phyloP scores from a whole-genome alignment of 2,797 vertebrate species.

The Aeoliscus strigatus region DNA sequence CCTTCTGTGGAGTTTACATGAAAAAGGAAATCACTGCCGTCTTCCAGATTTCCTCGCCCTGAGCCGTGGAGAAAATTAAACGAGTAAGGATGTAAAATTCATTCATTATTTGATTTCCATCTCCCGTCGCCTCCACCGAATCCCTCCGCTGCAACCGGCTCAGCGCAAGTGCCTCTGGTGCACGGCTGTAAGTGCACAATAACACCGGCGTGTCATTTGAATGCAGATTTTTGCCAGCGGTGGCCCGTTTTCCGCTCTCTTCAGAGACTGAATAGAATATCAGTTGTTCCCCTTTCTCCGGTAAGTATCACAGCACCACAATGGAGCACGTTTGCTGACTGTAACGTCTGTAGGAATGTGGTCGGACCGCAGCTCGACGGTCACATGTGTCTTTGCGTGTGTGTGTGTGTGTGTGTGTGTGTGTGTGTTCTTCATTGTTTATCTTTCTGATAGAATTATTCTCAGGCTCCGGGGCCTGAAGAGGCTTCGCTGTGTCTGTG shows the following conservation, averaged over 20 bases:
- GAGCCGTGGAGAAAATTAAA: constrained; percentile 51
- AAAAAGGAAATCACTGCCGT: constrained; percentile 34
- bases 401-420: background rate
- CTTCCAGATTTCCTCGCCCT: constrained; percentile 18
- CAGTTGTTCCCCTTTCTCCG: constrained; percentile 1
- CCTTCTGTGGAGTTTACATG: constrained; percentile 16
- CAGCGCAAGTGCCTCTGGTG: constrained; percentile 30
- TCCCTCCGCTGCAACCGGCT: constrained; percentile 21
- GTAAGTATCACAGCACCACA: constrained; percentile 2
- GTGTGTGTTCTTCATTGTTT: constrained; percentile 16
- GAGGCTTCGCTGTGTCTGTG: too few relatives aligned
- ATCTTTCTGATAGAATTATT: constrained; percentile 6
- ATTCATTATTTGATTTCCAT: constrained; percentile 67
- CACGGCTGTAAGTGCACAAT: constrained; percentile 50
- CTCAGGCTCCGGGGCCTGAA: too few relatives aligned
- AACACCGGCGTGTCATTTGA: constrained; percentile 63
- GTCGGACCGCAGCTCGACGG: too few relatives aligned
- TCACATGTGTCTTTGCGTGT: too few relatives aligned
- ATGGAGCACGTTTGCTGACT: constrained; percentile 4
- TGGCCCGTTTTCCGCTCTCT: background rate
- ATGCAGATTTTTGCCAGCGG: constrained; percentile 50
- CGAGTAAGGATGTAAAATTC: constrained; percentile 52
- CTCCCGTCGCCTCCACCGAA: constrained; percentile 33
- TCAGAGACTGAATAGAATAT: constrained; percentile 2
- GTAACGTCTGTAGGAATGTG: background rate